Conservation (phyloP, 1,140 invertebrate genomes). For the Linepithema humile region DNA sequence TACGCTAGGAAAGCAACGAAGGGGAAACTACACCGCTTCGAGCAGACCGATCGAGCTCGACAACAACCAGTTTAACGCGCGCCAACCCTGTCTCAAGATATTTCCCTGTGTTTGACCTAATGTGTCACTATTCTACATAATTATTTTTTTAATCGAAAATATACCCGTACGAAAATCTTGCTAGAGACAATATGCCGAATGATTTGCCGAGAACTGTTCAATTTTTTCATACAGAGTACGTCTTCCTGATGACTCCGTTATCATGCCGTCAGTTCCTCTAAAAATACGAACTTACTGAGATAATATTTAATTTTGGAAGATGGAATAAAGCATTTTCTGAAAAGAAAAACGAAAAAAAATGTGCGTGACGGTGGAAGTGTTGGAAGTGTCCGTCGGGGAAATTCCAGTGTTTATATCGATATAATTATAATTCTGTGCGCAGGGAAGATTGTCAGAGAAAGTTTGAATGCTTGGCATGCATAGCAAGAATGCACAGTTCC, state of each 20-base stretch:
- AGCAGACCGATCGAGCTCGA: slow-evolving; percentile 73
- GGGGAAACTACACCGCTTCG: slow-evolving; percentile 72
- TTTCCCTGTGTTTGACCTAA: slow-evolving; percentile 40
- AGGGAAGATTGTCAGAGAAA: slow-evolving; percentile 42
- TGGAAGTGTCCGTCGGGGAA: slow-evolving; percentile 29
- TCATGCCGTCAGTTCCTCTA: not conserved
- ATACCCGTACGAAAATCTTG: not conserved
- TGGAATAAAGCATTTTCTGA: not conserved
- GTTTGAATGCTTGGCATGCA: slow-evolving; percentile 44
- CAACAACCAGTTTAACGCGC: slow-evolving; percentile 79
- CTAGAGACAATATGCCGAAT: not conserved
- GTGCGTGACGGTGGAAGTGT: slow-evolving; percentile 57
- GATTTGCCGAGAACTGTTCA: not conserved
- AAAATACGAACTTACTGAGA: not conserved
- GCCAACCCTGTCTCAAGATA: slow-evolving; percentile 73
- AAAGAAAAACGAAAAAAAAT: not conserved
- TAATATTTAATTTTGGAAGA: not conserved
- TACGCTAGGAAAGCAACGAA: slow-evolving; percentile 74
- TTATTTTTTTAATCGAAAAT: not conserved
- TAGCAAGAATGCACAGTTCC: slow-evolving; percentile 40
- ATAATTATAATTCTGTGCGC: slow-evolving; percentile 54
- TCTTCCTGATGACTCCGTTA: not conserved
- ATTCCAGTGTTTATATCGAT: slow-evolving; percentile 26
- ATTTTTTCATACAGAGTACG: not conserved
- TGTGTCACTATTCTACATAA: not conserved